Base-by-base conservation (phyloP, 2,888 invertebrate genomes). In the Galerucella calmariensis region DNA sequence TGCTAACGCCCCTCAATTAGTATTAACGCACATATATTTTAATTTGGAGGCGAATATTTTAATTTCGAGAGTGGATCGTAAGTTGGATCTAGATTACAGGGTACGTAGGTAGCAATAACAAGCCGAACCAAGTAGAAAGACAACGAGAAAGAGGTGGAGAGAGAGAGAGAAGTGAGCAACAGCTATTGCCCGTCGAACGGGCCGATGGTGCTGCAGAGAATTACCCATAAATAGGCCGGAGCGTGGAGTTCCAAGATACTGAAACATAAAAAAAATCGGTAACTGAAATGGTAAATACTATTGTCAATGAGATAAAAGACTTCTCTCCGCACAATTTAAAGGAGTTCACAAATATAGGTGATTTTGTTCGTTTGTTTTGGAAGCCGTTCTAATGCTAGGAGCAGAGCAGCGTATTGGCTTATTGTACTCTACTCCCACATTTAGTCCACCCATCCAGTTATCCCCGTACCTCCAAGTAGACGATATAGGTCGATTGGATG, bases 1-100 rank as follows among this genome's bases (percentile, higher is more conserved):
- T 48, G 72, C 72, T 67, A 51, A 72, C 72, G 72, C 72, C 72
- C 72, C 72, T 66, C 72, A 72, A 72, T 72, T 72, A 72, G 72
- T 67, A 72, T 72, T 72, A 72, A 72, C 72, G 72, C 72, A 67
- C 72, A 72, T 59, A 79, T 78, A 75, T 74, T 79, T 79, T 78
- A 79, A 79, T 79, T 79, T 79, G 77, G 74, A 75, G 77, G 73
- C 70, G 75, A 77, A 72, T 72, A 75, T 75, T 75, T 75, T 75
- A 75, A 75, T 75, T 75, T 75, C 59, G 72, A 75, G 73, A 75
- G 73, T 73, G 73, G 75, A 75, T 73, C 67, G 73, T 70, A 67
- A 75, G 74, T 76, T 74, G 76, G 76, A 79, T 80, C 80, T 77
- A 79, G 80, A 80, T 81, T 81, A 80, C 80, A 77, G 79, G 80